Evolutionary conservation across 2,888 invertebrate species (phyloP).

Genomic region (Uloborus plumipes): DNA sequence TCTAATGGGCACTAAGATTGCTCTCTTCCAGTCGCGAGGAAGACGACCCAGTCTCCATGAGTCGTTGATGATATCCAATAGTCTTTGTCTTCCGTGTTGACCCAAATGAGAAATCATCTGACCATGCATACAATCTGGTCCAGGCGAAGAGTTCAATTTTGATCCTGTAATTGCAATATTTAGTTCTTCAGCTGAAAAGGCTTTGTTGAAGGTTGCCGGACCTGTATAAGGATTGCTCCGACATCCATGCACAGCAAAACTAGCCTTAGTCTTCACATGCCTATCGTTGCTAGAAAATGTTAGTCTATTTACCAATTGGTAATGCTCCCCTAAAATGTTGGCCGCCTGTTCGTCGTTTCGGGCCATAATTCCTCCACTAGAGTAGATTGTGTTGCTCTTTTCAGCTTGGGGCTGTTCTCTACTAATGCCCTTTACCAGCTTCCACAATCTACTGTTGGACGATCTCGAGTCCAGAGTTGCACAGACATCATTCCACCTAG

Average conservation of each 20-base stretch:
- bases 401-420: conserved; percentile 1
- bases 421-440: conserved; percentile 1
- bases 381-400: background rate
- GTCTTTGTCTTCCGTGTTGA: no score
- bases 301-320: background rate
- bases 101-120: background rate
- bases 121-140: conserved; percentile 5
- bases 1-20: background rate
- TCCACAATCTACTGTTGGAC: background rate
- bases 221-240: background rate
- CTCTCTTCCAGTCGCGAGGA: no score
- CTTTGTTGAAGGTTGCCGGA: background rate
- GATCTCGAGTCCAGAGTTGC: background rate
- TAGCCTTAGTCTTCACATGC: background rate
- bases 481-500: conserved; percentile 1
- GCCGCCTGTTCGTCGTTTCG: background rate
- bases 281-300: background rate
- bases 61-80: no score
- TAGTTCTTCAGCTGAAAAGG: background rate
- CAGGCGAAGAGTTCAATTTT: conserved; percentile 1
- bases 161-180: background rate
- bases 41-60: no score
- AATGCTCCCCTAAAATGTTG: background rate
- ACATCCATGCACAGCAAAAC: background rate
- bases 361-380: background rate